phyloP scores from a whole-genome alignment of 2,888 invertebrate species.

The Fragum whitleyi region DNA sequence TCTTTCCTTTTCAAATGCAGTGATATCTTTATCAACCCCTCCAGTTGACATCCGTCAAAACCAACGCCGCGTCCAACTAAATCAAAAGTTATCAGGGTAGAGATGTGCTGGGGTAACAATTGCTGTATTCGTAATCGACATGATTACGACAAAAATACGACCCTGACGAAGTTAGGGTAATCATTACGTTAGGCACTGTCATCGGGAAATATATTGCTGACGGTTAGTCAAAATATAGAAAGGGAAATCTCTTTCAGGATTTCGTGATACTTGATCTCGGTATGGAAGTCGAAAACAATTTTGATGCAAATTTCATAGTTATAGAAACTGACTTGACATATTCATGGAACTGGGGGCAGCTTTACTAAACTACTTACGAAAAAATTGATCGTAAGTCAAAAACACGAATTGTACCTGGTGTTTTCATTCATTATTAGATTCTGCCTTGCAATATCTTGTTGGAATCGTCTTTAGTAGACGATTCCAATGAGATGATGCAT shows the following conservation, averaged over 20 bases:
- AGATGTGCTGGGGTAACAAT: conserved; percentile 33
- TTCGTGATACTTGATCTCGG: not conserved
- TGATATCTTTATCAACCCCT: conserved; percentile 37
- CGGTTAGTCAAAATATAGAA: not conserved
- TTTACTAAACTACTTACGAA: too few relatives aligned
- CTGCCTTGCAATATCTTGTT: too few relatives aligned
- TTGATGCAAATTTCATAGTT: not conserved
- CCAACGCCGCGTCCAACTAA: conserved; percentile 52
- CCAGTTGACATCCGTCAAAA: conserved; percentile 50
- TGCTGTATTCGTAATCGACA: not conserved
- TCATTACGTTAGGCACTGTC: conserved; percentile 13
- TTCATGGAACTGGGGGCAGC: too few relatives aligned
- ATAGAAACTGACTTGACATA: not conserved
- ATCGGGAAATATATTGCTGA: conserved; percentile 1
- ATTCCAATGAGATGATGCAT: too few relatives aligned
- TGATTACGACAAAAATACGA: conserved; percentile 29
- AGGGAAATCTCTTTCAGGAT: conserved; percentile 12
- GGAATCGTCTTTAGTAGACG: too few relatives aligned
- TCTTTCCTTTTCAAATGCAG: conserved; percentile 28
- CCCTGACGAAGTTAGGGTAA: not conserved
- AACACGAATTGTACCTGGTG: too few relatives aligned
- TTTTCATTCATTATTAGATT: too few relatives aligned
- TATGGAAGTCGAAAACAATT: not conserved
- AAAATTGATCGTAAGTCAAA: too few relatives aligned
- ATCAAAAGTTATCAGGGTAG: conserved; percentile 53